These are phyloP conservation scores for Diplodus sargus DNA, from an alignment of 2,797 vertebrate species.

Conservation along the genomic window DNA sequence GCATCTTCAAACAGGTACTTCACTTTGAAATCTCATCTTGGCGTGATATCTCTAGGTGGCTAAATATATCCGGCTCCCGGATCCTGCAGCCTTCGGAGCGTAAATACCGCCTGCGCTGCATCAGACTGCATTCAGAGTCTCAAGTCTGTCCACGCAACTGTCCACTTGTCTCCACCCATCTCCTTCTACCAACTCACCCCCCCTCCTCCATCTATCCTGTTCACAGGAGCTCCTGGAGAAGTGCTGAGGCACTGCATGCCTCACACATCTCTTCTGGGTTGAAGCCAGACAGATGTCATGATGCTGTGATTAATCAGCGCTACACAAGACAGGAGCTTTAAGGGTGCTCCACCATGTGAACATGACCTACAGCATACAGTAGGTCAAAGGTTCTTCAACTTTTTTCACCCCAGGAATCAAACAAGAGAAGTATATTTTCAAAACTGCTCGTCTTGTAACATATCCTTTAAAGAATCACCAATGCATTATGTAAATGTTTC, in stretches of 20 bases:
- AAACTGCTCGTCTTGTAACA: constrained; percentile 25
- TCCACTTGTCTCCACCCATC: constrained; percentile 74
- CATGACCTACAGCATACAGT: constrained; percentile 56
- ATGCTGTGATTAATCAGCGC: constrained; percentile 73
- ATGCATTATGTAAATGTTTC: constrained; percentile 3
- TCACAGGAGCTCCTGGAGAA: constrained; percentile 69
- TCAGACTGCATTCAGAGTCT: constrained; percentile 71
- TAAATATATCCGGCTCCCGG: constrained; percentile 82
- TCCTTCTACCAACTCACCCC: constrained; percentile 37
- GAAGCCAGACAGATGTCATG: constrained; percentile 74
- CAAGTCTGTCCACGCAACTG: constrained; percentile 77
- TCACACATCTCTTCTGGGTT: constrained; percentile 69
- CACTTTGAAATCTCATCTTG: constrained; percentile 85
- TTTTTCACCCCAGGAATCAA: constrained; percentile 20
- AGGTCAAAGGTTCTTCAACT: constrained; percentile 60
- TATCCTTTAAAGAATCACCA: not conserved
- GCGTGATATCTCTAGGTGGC: constrained; percentile 77
- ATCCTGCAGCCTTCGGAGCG: constrained; percentile 76
- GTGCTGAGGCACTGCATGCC: constrained; percentile 78
- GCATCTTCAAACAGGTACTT: constrained; percentile 87
- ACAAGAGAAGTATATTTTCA: constrained; percentile 15
- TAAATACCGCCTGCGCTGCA: constrained; percentile 77
- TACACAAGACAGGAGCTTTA: constrained; percentile 62
- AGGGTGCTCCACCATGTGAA: constrained; percentile 46
- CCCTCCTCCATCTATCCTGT: constrained; percentile 33